A percentile compares a stretch with the other conserved stretches of the same genome.
Evolutionary conservation across 2,113 vertebrate genomes (phyloP).

Genomic region (Geococcyx californianus): DNA sequence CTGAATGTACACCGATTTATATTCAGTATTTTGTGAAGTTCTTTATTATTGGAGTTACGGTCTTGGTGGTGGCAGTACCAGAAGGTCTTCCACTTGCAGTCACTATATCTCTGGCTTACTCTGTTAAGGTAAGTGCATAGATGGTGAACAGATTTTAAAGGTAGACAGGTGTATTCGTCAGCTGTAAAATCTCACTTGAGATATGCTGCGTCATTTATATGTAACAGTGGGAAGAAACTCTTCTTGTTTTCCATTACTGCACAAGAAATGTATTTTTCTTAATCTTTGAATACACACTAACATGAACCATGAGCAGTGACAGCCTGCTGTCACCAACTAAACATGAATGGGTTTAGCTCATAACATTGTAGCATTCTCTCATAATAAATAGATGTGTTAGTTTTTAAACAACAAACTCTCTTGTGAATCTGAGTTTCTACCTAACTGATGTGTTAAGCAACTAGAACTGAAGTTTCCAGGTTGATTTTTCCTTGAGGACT

Average conservation of each 20-base stretch:
- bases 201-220: neutral
- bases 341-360: neutral
- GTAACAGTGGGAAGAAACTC: neutral
- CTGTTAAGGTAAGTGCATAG: slow-evolving; percentile 89
- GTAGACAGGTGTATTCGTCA: neutral
- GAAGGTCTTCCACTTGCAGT: slow-evolving; percentile 98
- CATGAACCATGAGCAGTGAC: neutral
- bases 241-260: neutral
- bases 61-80: slow-evolving; percentile 96
- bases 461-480: neutral
- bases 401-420: neutral
- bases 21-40: slow-evolving; percentile 99
- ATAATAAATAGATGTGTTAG: neutral
- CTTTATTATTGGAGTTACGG: slow-evolving; percentile 98
- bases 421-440: neutral
- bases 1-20: slow-evolving; percentile 95
- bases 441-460: neutral
- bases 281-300: neutral
- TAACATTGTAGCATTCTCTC: neutral
- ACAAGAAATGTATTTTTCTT: neutral
- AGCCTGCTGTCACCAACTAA: neutral
- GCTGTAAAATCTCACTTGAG: neutral
- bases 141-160: neutral
- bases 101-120: slow-evolving; percentile 97
- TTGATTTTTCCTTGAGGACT: neutral